phyloP scores from a whole-genome alignment of 2,888 invertebrate species.

The Andricus quercusramuli region DNA sequence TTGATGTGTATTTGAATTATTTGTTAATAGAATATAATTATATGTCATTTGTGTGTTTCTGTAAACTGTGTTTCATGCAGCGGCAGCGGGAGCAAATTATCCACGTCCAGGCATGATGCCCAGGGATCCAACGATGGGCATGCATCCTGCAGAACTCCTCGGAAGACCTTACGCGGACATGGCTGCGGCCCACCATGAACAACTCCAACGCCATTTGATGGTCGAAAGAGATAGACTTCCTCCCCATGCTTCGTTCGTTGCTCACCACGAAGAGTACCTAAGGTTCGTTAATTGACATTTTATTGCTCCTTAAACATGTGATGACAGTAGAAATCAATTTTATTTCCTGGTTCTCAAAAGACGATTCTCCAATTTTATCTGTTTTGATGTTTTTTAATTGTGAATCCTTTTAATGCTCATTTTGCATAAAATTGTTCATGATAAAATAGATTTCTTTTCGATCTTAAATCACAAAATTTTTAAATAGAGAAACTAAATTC shows the following conservation, averaged over 20 bases:
- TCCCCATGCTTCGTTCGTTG: conserved; percentile 82
- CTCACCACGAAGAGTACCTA: conserved; percentile 85
- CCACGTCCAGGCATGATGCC: conserved; percentile 83
- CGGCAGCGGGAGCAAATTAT: conserved; percentile 81
- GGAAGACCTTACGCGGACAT: conserved; percentile 89
- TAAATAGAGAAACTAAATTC: too few relatives aligned
- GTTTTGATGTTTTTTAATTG: too few relatives aligned
- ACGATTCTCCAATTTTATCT: too few relatives aligned
- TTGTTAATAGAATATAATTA: conserved; percentile 22
- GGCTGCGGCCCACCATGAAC: conserved; percentile 91
- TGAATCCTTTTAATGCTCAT: too few relatives aligned
- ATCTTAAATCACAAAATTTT: too few relatives aligned
- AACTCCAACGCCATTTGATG: conserved; percentile 90
- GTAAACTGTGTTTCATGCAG: conserved; percentile 62
- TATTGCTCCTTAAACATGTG: background rate
- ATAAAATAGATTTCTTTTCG: too few relatives aligned
- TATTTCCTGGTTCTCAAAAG: background rate
- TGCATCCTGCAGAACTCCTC: conserved; percentile 89
- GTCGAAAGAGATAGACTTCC: conserved; percentile 89
- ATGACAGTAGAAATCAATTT: background rate
- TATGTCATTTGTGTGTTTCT: conserved; percentile 20
- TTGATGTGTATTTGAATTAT: background rate
- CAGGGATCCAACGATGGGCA: conserved; percentile 82
- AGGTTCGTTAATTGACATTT: conserved; percentile 78
- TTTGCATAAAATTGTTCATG: too few relatives aligned